Conservation (phyloP, 2,888 invertebrate genomes). For the Plusia festucae region DNA sequence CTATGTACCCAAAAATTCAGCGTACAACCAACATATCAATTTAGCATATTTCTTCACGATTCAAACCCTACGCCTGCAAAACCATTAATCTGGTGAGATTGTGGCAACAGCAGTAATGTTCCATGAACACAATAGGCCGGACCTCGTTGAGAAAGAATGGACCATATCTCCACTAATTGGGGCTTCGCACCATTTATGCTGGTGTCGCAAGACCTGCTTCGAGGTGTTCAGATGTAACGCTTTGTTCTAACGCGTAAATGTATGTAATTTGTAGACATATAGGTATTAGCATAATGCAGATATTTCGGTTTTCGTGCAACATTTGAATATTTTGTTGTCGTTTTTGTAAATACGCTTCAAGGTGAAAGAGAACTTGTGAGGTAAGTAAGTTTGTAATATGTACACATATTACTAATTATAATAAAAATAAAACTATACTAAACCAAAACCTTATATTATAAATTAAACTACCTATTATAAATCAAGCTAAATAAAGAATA, state of each 20-base stretch:
- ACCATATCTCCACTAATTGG: conserved; percentile 72
- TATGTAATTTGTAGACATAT: background rate
- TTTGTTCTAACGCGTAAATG: background rate
- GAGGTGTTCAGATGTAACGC: background rate
- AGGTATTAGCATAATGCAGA: background rate
- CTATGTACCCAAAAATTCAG: no score
- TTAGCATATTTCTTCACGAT: conserved; percentile 53
- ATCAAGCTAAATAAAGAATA: no score
- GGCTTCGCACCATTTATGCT: conserved; percentile 74
- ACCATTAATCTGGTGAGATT: conserved; percentile 84
- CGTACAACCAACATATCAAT: conserved; percentile 13
- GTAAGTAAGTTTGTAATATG: no score
- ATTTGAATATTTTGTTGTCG: background rate
- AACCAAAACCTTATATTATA: no score
- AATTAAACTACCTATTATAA: no score
- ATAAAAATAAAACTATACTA: no score
- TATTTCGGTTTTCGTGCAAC: background rate
- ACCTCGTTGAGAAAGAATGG: conserved; percentile 62
- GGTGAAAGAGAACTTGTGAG: no score
- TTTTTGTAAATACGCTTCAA: background rate
- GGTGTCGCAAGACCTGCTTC: conserved; percentile 3
- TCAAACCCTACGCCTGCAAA: conserved; percentile 80
- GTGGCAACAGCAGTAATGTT: conserved; percentile 72
- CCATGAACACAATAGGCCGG: conserved; percentile 80
- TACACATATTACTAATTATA: no score